These are phyloP conservation scores for Psittacus erithacus DNA, from an alignment of 2,113 vertebrate genomes.

Conservation along the genomic window DNA sequence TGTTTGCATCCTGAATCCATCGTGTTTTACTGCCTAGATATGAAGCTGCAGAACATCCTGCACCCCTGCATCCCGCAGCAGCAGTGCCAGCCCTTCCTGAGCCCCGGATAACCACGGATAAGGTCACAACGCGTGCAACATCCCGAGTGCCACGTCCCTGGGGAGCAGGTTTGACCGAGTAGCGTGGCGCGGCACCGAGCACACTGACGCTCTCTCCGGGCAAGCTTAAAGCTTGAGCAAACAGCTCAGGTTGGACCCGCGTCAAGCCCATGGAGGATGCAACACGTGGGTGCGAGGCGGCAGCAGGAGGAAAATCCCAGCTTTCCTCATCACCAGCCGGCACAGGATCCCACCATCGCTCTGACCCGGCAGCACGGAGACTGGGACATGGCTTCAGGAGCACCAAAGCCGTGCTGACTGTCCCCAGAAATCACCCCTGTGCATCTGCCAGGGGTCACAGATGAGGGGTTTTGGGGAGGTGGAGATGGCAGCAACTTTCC, in stretches of 20 bases:
- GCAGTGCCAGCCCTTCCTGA: fast-evolving
- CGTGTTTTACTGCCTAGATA: neutral
- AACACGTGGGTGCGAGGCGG: neutral
- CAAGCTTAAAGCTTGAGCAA: neutral
- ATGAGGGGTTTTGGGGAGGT: neutral
- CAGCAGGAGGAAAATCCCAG: neutral
- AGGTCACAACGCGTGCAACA: fast-evolving
- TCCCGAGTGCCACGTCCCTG: neutral
- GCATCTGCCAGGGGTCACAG: constrained; percentile 23
- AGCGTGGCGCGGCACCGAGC: fast-evolving
- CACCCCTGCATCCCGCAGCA: neutral
- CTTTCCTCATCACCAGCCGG: neutral
- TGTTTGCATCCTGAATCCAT: neutral
- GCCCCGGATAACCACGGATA: fast-evolving
- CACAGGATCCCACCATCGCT: neutral
- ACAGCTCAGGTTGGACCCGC: neutral
- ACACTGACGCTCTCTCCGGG: neutral
- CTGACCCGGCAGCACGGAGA: fast-evolving
- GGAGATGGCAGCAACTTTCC: constrained; percentile 51
- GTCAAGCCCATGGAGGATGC: neutral
- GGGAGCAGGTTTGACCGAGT: fast-evolving
- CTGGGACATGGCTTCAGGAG: fast-evolving
- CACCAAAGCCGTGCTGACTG: neutral
- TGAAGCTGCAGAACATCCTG: neutral
- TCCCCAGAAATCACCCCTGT: neutral